These are phyloP conservation scores for Liodrosophila aerea DNA, from an alignment of 2,888 invertebrate species.

Conservation along the genomic window DNA sequence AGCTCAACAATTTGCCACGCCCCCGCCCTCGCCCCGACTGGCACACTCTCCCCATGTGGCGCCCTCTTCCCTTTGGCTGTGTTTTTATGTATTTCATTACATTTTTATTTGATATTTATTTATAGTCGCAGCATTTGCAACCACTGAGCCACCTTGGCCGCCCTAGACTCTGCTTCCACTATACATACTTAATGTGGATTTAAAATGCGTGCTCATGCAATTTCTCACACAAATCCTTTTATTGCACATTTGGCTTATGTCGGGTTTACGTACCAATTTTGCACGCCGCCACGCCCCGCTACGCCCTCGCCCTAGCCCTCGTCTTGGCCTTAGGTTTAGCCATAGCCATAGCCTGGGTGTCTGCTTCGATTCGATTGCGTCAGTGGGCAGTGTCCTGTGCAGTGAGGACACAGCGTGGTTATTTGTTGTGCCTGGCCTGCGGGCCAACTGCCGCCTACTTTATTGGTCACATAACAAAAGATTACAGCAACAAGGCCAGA, in stretches of 20 bases:
- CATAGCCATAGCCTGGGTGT: not conserved
- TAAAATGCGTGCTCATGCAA: conserved; percentile 78
- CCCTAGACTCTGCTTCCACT: conserved; percentile 28
- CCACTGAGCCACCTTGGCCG: conserved; percentile 19
- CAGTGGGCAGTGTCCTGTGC: conserved; percentile 41
- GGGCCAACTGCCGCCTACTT: conserved; percentile 72
- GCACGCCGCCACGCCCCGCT: conserved; percentile 36
- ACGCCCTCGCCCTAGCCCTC: conserved; percentile 1
- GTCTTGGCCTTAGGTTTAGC: not conserved
- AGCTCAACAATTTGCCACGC: conserved; percentile 57
- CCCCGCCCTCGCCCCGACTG: not conserved
- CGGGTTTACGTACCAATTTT: conserved; percentile 73
- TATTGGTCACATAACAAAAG: conserved; percentile 78
- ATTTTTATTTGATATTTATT: conserved; percentile 63
- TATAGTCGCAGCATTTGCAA: conserved; percentile 41
- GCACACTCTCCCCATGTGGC: not conserved
- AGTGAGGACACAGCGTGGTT: conserved; percentile 15
- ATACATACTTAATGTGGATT: conserved; percentile 75
- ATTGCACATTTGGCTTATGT: conserved; percentile 78
- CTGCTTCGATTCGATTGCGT: conserved; percentile 29
- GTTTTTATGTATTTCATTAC: conserved; percentile 44
- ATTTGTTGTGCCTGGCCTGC: conserved; percentile 50
- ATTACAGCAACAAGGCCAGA: conserved; percentile 59
- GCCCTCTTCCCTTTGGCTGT: conserved; percentile 3
- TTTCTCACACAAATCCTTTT: conserved; percentile 79